Evolutionary conservation across 2,113 vertebrate genomes (phyloP).

Genomic region (Malurus melanocephalus): DNA sequence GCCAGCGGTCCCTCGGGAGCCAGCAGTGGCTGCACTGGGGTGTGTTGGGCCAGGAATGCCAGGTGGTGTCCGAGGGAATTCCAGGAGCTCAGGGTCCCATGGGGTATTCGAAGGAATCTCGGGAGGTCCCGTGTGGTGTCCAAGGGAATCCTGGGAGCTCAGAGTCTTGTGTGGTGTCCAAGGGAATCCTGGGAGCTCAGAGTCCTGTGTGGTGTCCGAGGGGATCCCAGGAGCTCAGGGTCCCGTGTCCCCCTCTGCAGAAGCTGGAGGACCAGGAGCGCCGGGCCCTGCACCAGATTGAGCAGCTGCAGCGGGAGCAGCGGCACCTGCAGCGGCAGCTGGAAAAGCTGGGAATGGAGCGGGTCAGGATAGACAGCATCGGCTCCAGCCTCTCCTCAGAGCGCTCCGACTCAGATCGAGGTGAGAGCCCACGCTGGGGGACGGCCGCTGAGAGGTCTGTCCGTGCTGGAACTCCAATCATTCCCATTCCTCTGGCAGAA

Average conservation of each 20-base stretch:
- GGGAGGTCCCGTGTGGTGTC: too few species aligned
- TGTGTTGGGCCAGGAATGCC: background rate
- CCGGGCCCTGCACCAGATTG: conserved; percentile 84
- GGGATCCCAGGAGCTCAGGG: background rate
- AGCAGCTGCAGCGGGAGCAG: conserved; percentile 91
- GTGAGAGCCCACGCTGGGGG: conserved; percentile 41
- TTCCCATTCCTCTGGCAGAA: conserved; percentile 62
- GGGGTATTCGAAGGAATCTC: too few species aligned
- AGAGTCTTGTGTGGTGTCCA: too few species aligned
- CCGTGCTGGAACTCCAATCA: fast-evolving
- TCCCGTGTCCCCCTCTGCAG: conserved; percentile 44
- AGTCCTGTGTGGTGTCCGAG: background rate
- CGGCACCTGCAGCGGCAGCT: conserved; percentile 89
- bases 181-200: background rate
- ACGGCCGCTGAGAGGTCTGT: fast-evolving
- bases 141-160: background rate
- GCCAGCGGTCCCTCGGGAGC: fast-evolving
- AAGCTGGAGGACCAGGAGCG: conserved; percentile 82
- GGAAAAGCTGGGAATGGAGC: conserved; percentile 90
- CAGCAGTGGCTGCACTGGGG: fast-evolving
- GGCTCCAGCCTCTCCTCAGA: conserved; percentile 85
- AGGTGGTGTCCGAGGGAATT: too few species aligned
- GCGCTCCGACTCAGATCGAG: conserved; percentile 89
- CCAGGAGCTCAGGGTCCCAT: background rate
- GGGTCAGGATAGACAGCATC: conserved; percentile 86